Evolutionary conservation across 2,797 vertebrate species (phyloP).

Genomic region (Sebastes wilsoni): DNA sequence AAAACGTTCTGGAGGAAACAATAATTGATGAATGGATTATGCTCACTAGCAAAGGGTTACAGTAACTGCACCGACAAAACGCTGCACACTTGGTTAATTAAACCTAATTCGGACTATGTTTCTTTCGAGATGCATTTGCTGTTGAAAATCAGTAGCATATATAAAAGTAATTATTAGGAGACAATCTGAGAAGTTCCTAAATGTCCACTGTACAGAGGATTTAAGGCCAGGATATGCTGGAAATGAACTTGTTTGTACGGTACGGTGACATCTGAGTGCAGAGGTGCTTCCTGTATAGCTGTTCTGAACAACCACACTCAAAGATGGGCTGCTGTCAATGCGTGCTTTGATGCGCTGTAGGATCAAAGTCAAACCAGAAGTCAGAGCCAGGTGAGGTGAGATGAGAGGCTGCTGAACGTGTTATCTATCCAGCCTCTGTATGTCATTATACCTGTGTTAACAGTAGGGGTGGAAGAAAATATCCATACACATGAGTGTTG

Average conservation of each 20-base stretch:
- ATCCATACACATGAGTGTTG: no score
- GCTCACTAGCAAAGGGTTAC: neutral
- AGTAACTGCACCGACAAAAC: neutral
- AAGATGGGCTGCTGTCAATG: neutral
- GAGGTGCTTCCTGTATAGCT: neutral
- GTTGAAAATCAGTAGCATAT: neutral
- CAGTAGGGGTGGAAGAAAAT: neutral
- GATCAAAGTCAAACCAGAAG: conserved; percentile 25
- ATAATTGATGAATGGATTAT: no score
- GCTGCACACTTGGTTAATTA: neutral
- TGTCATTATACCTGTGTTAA: neutral
- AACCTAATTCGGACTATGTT: neutral
- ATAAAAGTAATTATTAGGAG: neutral
- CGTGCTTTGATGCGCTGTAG: conserved; percentile 14
- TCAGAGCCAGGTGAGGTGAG: conserved; percentile 8
- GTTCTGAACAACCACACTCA: neutral
- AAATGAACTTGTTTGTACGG: neutral
- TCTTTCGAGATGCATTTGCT: neutral
- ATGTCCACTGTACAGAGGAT: neutral
- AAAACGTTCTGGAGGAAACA: no score
- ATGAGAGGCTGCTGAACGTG: conserved; percentile 5
- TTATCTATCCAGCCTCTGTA: neutral
- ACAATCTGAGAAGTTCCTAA: neutral
- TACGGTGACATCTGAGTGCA: neutral
- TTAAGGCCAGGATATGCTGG: neutral